phyloP scores from a whole-genome alignment of 2,113 vertebrate genomes.

The Parotia lawesii region DNA sequence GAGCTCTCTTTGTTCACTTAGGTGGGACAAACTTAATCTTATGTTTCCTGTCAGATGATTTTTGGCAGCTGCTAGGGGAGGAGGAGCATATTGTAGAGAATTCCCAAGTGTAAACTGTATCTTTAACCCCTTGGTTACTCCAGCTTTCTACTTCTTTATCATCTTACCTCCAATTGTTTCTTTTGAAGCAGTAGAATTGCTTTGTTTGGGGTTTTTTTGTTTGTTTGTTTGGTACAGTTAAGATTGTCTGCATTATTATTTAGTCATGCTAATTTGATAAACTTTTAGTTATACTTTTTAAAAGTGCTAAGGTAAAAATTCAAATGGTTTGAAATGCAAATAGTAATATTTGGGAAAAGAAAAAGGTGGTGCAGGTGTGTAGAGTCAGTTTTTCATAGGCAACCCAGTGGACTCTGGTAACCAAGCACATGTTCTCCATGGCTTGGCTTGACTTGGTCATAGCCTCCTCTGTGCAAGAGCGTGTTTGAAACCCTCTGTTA shows the following conservation, averaged over 20 bases:
- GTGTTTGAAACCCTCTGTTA: not conserved
- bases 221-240: not conserved
- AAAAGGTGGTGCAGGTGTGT: not conserved
- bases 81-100: conserved; percentile 67
- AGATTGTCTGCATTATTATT: not conserved
- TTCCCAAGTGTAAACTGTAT: conserved; percentile 61
- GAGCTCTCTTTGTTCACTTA: conserved; percentile 91
- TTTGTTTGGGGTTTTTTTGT: not conserved
- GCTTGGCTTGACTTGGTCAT: not conserved
- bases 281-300: not conserved
- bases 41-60: conserved; percentile 95
- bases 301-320: not conserved
- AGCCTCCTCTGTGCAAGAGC: accelerated
- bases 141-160: not conserved
- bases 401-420: not conserved
- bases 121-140: conserved; percentile 74
- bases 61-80: conserved; percentile 79
- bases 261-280: not conserved
- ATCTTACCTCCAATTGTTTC: not conserved
- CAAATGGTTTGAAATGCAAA: not conserved
- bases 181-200: not conserved
- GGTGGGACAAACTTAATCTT: conserved; percentile 98
- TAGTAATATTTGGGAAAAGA: not conserved
- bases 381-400: not conserved
- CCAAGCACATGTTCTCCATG: accelerated